Evolutionary conservation across 2,888 invertebrate species (phyloP).

Genomic region (Cephus runcator): DNA sequence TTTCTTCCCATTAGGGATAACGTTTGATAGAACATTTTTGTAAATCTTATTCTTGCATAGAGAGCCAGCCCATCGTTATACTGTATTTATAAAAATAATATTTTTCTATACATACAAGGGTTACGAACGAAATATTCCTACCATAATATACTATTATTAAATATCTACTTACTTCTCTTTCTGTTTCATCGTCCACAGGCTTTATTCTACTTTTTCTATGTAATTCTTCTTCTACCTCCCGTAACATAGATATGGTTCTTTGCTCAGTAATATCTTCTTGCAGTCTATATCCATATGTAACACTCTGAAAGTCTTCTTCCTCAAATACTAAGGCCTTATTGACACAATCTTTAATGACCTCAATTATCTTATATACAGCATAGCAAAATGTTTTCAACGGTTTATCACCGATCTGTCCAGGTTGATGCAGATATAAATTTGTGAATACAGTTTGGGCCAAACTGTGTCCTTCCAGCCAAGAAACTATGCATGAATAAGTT

Average conservation of each 20-base stretch:
- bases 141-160: neutral
- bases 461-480: slow-evolving; percentile 97
- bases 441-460: slow-evolving; percentile 97
- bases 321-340: slow-evolving; percentile 89
- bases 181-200: slow-evolving; percentile 65
- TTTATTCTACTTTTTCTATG: slow-evolving; percentile 75
- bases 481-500: slow-evolving; percentile 91
- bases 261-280: slow-evolving; percentile 85
- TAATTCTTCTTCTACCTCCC: slow-evolving; percentile 92
- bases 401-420: slow-evolving; percentile 84
- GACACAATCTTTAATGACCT: slow-evolving; percentile 89
- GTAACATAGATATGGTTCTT: slow-evolving; percentile 82
- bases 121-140: neutral
- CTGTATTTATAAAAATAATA: slow-evolving; percentile 46
- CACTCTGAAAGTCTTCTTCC: slow-evolving; percentile 96
- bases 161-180: slow-evolving; percentile 59
- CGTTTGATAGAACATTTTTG: slow-evolving; percentile 86
- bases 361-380: slow-evolving; percentile 88
- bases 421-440: slow-evolving; percentile 93
- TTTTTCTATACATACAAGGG: neutral
- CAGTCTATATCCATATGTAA: slow-evolving; percentile 89
- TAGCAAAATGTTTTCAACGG: slow-evolving; percentile 87
- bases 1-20: slow-evolving; percentile 77
- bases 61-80: slow-evolving; percentile 74
- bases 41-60: slow-evolving; percentile 85